Conservation (phyloP, 2,113 vertebrate species). For the Anoura caudifer region DNA sequence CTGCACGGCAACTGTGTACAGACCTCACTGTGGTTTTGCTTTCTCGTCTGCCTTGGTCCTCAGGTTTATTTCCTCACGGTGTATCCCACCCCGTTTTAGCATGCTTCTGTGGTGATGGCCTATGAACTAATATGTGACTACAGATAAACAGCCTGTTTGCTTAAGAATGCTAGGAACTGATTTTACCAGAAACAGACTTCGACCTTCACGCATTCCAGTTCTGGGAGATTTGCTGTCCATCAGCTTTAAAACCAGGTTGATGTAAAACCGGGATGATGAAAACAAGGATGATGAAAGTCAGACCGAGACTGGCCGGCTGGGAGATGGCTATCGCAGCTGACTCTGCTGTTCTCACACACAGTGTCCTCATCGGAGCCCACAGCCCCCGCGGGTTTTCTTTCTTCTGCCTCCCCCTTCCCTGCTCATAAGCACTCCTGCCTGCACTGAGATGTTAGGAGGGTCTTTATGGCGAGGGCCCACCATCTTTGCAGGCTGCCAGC, state of each 20-base stretch:
- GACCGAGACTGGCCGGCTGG: not conserved
- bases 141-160: not conserved
- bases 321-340: not conserved
- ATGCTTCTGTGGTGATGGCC: not conserved
- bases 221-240: not conserved
- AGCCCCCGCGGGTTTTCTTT: not conserved
- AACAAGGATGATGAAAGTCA: too few relatives aligned
- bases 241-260: not conserved
- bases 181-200: not conserved
- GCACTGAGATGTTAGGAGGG: not conserved
- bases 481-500: not conserved
- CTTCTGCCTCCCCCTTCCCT: not conserved
- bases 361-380: not conserved
- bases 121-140: not conserved
- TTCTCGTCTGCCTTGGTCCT: not conserved
- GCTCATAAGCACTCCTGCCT: not conserved
- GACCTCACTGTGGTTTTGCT: not conserved
- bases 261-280: not conserved
- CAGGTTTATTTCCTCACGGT: not conserved
- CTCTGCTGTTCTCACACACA: not conserved
- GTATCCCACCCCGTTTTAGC: not conserved
- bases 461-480: not conserved
- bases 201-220: not conserved
- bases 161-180: not conserved
- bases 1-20: not conserved